phyloP scores from a whole-genome alignment of 2,888 invertebrate genomes.

The Chrysolina haemoptera region DNA sequence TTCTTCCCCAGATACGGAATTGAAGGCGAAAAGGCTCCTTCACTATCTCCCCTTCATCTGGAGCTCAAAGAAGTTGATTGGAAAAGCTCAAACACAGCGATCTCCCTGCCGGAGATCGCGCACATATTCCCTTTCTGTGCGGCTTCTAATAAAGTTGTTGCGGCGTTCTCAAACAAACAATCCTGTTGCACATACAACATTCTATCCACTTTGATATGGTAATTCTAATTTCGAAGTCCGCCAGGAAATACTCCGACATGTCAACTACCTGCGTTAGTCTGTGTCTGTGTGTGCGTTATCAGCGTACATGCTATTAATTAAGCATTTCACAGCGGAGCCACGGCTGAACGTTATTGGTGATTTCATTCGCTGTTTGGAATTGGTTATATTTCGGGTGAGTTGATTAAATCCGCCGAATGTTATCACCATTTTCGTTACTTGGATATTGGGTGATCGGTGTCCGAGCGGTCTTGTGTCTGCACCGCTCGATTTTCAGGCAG shows the following conservation, averaged over 20 bases:
- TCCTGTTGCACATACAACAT: conserved; percentile 32
- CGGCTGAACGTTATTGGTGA: not conserved
- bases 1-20: not conserved
- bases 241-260: conserved; percentile 33
- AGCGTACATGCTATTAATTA: conserved; percentile 8
- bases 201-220: conserved; percentile 36
- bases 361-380: not conserved
- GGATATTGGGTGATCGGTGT: too few species aligned
- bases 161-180: conserved; percentile 36
- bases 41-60: not conserved
- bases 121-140: conserved; percentile 33
- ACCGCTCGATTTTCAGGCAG: too few species aligned
- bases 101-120: conserved; percentile 16
- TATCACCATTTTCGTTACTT: too few species aligned
- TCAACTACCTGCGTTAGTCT: conserved; percentile 24
- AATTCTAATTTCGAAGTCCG: conserved; percentile 38
- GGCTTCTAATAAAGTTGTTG: conserved; percentile 40
- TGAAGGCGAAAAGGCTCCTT: not conserved
- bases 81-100: not conserved
- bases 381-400: not conserved
- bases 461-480: too few species aligned
- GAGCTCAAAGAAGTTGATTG: not conserved
- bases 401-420: not conserved
- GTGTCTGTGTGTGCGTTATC: conserved; percentile 7
- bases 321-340: not conserved